phyloP scores from a whole-genome alignment of 2,888 invertebrate species.

The Acleris cristana region DNA sequence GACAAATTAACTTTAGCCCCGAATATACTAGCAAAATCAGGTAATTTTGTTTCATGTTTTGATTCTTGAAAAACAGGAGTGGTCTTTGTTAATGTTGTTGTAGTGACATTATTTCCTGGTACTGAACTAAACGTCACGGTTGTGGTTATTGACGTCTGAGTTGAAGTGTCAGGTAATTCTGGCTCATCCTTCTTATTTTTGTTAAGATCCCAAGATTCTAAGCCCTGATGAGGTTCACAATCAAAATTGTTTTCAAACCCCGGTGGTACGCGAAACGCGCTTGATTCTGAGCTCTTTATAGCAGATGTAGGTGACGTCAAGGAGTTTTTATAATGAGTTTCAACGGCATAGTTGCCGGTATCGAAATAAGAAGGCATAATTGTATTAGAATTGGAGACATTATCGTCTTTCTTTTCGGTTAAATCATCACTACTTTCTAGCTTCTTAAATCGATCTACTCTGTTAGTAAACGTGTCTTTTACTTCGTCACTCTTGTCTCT shows the following conservation, averaged over 20 bases:
- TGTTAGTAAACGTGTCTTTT: conserved; percentile 68
- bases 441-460: conserved; percentile 70
- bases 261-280: conserved; percentile 60
- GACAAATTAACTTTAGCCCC: conserved; percentile 6
- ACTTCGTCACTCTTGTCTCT: conserved; percentile 56
- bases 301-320: conserved; percentile 51
- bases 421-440: conserved; percentile 49
- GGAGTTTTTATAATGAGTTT: conserved; percentile 68
- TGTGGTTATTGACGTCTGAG: conserved; percentile 52
- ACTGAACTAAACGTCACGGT: conserved; percentile 42
- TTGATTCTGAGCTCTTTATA: conserved; percentile 41
- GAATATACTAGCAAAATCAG: conserved; percentile 38
- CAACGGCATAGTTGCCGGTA: conserved; percentile 76
- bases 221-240: conserved; percentile 38
- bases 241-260: conserved; percentile 72
- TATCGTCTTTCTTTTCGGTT: conserved; percentile 41
- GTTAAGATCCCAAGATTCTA: conserved; percentile 31
- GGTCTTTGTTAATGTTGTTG: conserved; percentile 1
- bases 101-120: conserved; percentile 5
- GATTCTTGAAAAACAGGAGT: background rate
- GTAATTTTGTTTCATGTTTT: conserved; percentile 12
- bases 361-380: conserved; percentile 76
- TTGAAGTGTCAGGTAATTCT: conserved; percentile 56
- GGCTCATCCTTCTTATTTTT: conserved; percentile 15
- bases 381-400: conserved; percentile 45